Evolutionary conservation across 2,797 vertebrate species (phyloP), one percentile per base, ranked within the genome.

Genomic region (Rhinichthys osculus): DNA sequence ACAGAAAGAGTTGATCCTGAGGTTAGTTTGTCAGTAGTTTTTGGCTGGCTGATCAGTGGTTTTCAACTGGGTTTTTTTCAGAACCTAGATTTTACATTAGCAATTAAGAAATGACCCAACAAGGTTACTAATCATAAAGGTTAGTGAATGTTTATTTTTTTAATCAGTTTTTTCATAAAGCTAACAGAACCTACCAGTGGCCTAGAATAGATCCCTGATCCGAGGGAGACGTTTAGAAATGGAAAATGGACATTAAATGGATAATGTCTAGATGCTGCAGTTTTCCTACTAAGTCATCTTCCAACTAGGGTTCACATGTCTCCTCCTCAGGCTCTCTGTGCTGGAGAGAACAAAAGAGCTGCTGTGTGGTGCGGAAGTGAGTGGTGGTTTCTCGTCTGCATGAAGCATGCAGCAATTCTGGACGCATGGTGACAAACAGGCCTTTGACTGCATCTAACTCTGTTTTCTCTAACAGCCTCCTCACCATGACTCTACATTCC

Each of bases 401-500:
- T 81, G 23, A 30, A 64, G 71, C 38, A 64, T 81, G 69, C 66
- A 54, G 71, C 54, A 21, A 44, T 66, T 38, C 21, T 82, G 72
- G 64, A 42, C 33, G 1, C 44, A 35, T 27, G 57, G 50, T 83
- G 83, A 85, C 73, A 82, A 77, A 73, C 79, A 54, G 47, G 52
- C 40, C 86, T 87, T 85, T 87, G 50, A 70, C 70, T 70, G 35
- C 19, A 7, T 69, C 86, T 42, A 47, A 64, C 69, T 69, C 17
- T 54, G 59, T 74, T 80, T 79, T 71, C 52, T 74, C 66, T 66
- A 50, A 73, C 74, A 67, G 87, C 89, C 67, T 89, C 86, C 71
- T 89, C 86, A 73, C 40, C 38, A 33, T 87, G 83, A 77, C 81
- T 80, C 89, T 82, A 71, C 85, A 84, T 90, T 79, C 90, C 83